These are phyloP conservation scores for Ophion obscuratus DNA, from an alignment of 2,888 invertebrate genomes.

Conservation along the genomic window DNA sequence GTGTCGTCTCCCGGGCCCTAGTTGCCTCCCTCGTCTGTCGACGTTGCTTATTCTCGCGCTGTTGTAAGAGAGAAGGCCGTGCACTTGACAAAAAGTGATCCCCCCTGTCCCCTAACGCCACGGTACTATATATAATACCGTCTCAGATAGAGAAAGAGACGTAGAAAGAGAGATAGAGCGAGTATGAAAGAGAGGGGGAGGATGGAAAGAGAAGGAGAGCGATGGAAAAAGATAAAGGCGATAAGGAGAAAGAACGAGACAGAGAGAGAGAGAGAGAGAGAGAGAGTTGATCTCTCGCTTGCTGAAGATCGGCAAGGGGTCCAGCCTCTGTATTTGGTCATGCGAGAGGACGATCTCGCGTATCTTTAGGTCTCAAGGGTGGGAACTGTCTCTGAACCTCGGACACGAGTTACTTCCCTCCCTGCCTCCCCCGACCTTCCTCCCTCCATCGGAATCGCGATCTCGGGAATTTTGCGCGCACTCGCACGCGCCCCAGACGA, in stretches of 20 bases:
- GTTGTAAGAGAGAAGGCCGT: constrained; percentile 40
- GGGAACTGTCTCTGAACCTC: constrained; percentile 67
- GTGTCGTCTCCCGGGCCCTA: constrained; percentile 5
- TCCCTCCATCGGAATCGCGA: constrained; percentile 11
- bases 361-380: constrained; percentile 71
- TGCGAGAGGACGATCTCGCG: constrained; percentile 66
- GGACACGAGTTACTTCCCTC: constrained; percentile 40
- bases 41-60: constrained; percentile 15
- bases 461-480: constrained; percentile 36
- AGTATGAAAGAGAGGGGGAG: background rate
- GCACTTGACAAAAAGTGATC: constrained; percentile 61
- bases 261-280: constrained; percentile 36
- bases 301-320: constrained; percentile 55
- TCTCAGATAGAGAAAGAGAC: background rate
- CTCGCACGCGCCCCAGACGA: constrained; percentile 57
- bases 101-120: constrained; percentile 14
- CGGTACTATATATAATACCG: background rate
- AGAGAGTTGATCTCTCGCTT: constrained; percentile 32
- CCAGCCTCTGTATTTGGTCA: constrained; percentile 71
- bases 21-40: constrained; percentile 25
- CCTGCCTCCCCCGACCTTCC: background rate
- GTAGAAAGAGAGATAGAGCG: background rate
- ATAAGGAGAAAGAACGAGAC: background rate
- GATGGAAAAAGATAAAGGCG: background rate
- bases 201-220: background rate